Conservation (phyloP, 2,113 vertebrate genomes). For the Anoplopoma fimbria region DNA sequence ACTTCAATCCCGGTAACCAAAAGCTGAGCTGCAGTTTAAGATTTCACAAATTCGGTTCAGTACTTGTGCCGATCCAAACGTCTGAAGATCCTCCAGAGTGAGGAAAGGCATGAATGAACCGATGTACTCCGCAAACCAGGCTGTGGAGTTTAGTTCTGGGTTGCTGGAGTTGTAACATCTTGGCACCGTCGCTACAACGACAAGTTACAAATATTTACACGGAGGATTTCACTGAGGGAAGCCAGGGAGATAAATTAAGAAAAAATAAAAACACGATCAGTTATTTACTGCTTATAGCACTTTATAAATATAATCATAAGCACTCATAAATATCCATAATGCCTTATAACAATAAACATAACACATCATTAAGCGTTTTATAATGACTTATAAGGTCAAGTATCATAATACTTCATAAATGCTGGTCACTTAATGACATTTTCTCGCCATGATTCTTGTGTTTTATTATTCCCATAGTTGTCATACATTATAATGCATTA, state of each 20-base stretch:
- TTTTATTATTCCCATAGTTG: too few species aligned
- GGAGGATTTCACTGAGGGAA: neutral
- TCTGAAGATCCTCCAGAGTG: constrained; percentile 67
- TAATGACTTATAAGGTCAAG: too few species aligned
- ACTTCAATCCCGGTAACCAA: neutral
- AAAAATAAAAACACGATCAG: neutral
- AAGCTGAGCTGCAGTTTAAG: neutral
- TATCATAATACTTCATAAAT: too few species aligned
- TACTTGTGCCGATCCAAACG: constrained; percentile 75
- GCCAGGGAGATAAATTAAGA: neutral
- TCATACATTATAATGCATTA: too few species aligned
- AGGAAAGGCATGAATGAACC: constrained; percentile 75
- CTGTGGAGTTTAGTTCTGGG: constrained; percentile 81
- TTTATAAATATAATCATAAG: neutral
- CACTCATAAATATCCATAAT: too few species aligned
- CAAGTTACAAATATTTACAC: neutral
- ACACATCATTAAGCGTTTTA: too few species aligned
- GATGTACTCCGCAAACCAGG: constrained; percentile 84
- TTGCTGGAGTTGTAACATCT: constrained; percentile 74
- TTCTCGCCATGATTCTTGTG: too few species aligned
- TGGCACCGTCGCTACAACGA: constrained; percentile 57
- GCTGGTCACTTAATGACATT: too few species aligned
- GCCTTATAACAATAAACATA: too few species aligned
- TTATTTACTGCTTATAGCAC: neutral
- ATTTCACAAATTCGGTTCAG: fast-evolving